Conservation (phyloP, 2,888 invertebrate species). For the Yponomeuta malinellus region DNA sequence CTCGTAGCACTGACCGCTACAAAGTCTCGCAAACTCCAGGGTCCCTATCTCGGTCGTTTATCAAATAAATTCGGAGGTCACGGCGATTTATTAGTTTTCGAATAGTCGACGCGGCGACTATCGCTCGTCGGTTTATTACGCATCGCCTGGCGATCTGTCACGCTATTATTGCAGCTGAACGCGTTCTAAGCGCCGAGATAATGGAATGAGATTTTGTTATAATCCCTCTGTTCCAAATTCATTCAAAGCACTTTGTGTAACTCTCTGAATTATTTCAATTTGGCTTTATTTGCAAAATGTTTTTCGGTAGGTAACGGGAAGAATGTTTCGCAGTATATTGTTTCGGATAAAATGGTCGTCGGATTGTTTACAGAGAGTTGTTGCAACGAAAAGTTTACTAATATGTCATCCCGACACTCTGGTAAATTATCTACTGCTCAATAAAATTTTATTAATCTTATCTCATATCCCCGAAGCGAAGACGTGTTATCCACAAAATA, state of each 20-base stretch:
- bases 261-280: not conserved
- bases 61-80: constrained; percentile 67
- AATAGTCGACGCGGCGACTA: constrained; percentile 51
- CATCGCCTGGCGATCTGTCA: constrained; percentile 24
- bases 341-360: too few relatives aligned
- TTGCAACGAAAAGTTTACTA: too few relatives aligned
- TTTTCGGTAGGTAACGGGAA: not conserved
- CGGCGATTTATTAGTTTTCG: constrained; percentile 66
- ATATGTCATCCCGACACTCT: too few relatives aligned
- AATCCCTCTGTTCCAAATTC: not conserved
- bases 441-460: too few relatives aligned
- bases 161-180: constrained; percentile 10
- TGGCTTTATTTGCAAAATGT: not conserved
- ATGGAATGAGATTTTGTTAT: not conserved
- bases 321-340: too few relatives aligned
- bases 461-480: too few relatives aligned
- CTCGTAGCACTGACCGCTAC: constrained; percentile 41
- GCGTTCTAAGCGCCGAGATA: constrained; percentile 6
- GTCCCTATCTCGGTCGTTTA: constrained; percentile 62
- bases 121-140: constrained; percentile 53
- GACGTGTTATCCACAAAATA: too few relatives aligned
- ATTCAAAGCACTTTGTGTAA: not conserved
- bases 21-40: constrained; percentile 41
- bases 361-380: too few relatives aligned
- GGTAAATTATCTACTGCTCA: too few relatives aligned